Evolutionary conservation across 1,140 invertebrate genomes (phyloP), one percentile per base, ranked within the genome.

Genomic region (Ectropis grisescens): DNA sequence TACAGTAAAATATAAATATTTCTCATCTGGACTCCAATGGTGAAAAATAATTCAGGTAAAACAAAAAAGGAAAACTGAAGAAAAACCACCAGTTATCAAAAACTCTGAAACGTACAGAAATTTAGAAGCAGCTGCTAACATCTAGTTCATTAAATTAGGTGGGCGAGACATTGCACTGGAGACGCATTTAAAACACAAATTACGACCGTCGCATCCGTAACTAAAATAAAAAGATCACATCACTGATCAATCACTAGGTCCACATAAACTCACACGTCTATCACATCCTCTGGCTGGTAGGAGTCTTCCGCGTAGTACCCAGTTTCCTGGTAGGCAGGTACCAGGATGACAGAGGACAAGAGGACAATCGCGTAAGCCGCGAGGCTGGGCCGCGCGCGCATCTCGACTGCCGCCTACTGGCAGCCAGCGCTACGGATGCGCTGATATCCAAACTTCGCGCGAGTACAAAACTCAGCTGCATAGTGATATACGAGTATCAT

Each of bases 271-370:
- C 66, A 80, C 74, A 67, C 59, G 28, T 80, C 67, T 25, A 80
- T 41, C 28, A 55, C 58, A 43, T 75, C 62, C 33, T 76, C 69
- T 8, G 16, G 16, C 29, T 66, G 58, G 53, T 71, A 67, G 33
- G 55, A 52, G 29, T 74, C 64, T 45, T 74, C 71, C n/a, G 59
- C 58, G 37, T 59, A 58, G 47, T 79, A 79, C 42, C 74, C 72
- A 33, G 47, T 54, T 10, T 61, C 59, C 27, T 57, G 50, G 31
- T 56, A 46, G 37, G 55, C 51, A 33, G 58, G 54, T 61, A 75
- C 68, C 49, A 68, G 61, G 66, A 33, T 24, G 27, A 37, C 56
- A 75, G 57, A 40, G 11, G 58, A 28, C 25, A 75, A 54, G 37
- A 78, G 62, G 31, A 56, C 33, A 12, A 40, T 47, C 47, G 41